phyloP scores from a whole-genome alignment of 2,888 invertebrate species.

The Hydropsyche betteni region DNA sequence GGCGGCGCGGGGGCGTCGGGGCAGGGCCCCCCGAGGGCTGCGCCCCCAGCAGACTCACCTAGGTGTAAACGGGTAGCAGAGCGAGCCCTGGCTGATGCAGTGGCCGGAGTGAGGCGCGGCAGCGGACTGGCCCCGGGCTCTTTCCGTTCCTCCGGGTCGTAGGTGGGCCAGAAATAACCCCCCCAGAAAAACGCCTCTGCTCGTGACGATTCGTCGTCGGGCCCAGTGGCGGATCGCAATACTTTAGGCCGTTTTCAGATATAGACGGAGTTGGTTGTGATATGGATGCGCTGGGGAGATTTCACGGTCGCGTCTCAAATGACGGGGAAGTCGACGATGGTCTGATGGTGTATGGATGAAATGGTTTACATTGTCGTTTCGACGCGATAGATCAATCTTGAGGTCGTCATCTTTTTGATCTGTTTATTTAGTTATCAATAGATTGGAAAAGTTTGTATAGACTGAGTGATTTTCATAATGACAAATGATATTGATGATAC shows the following conservation, averaged over 20 bases:
- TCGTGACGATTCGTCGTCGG: conserved; percentile 16
- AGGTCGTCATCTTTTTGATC: no score
- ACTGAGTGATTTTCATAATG: no score
- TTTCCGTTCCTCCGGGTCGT: conserved; percentile 40
- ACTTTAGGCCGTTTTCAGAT: conserved; percentile 40
- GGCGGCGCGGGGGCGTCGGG: not conserved
- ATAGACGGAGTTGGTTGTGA: conserved; percentile 32
- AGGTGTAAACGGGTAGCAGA: conserved; percentile 37
- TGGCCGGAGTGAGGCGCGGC: conserved; percentile 70
- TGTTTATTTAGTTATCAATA: no score
- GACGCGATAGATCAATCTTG: conserved; percentile 39
- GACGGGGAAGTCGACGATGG: conserved; percentile 56
- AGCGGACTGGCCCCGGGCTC: conserved; percentile 61
- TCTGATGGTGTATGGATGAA: conserved; percentile 42
- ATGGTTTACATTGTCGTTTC: no score
- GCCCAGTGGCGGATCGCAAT: conserved; percentile 42
- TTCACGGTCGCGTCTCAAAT: conserved; percentile 31
- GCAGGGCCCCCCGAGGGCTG: not conserved
- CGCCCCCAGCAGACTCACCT: conserved; percentile 45
- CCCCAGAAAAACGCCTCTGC: conserved; percentile 1
- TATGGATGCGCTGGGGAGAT: not conserved
- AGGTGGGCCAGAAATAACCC: conserved; percentile 48
- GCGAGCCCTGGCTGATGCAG: conserved; percentile 68
- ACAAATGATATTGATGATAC: no score
- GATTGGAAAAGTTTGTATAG: no score